A percentile compares a stretch with the other conserved stretches of the same genome.
These are phyloP conservation scores for Morpho helenor DNA, from an alignment of 2,888 invertebrate genomes.

Conservation along the genomic window DNA sequence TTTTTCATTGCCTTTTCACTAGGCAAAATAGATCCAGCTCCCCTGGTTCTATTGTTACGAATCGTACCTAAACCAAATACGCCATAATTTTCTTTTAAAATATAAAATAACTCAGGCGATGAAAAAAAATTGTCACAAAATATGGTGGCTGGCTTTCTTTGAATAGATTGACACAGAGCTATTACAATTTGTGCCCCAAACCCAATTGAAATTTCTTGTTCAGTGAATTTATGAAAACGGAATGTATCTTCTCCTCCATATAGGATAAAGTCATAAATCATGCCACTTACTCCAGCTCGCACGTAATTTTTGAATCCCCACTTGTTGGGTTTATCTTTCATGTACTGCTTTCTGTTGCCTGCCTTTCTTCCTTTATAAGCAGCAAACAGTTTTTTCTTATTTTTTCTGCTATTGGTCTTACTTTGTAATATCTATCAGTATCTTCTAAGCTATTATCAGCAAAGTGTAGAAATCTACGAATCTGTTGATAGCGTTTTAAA, in stretches of 20 bases:
- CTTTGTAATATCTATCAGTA: no score
- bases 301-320: no score
- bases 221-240: conserved; percentile 28
- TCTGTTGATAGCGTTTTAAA: conserved; percentile 26
- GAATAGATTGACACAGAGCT: conserved; percentile 20
- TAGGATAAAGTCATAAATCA: conserved; percentile 42
- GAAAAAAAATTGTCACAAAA: conserved; percentile 26
- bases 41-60: conserved; percentile 18
- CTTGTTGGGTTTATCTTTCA: no score
- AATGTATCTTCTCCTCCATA: conserved; percentile 41
- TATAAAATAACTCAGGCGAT: conserved; percentile 23
- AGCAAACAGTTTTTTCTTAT: no score
- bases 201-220: conserved; percentile 30
- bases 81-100: conserved; percentile 25
- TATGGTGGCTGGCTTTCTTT: conserved; percentile 18
- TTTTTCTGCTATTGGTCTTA: conserved; percentile 12
- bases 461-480: no score
- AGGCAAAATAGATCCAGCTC: conserved; percentile 25
- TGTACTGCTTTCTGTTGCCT: conserved; percentile 17
- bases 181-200: conserved; percentile 39
- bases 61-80: conserved; percentile 25
- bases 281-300: conserved; percentile 36
- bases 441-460: no score
- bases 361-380: no score
- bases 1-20: conserved; percentile 31